Conservation (phyloP, 2,113 vertebrate genomes). For the Barbus barbus region DNA sequence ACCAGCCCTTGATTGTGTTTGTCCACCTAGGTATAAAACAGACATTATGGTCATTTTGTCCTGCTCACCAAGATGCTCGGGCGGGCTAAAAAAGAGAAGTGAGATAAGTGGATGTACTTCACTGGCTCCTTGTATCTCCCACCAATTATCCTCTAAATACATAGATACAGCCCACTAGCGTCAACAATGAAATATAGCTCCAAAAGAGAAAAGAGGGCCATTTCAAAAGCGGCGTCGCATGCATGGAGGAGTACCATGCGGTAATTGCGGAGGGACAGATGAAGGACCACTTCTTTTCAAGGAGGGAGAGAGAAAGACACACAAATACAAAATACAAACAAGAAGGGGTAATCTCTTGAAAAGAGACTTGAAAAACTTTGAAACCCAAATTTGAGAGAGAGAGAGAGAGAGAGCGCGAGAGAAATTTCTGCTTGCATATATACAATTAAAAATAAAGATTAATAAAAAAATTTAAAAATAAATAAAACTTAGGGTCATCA, state of each 20-base stretch:
- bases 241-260: conserved; percentile 53
- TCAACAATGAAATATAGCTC: conserved; percentile 67
- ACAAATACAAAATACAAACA: conserved; percentile 57
- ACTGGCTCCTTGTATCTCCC: conserved; percentile 75
- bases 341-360: conserved; percentile 48
- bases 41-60: conserved; percentile 94
- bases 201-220: conserved; percentile 60
- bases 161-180: conserved; percentile 66
- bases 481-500: no score
- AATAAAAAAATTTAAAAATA: no score
- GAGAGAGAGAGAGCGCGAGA: no score
- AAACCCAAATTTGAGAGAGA: conserved; percentile 9
- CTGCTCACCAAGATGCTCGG: conserved; percentile 86
- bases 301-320: conserved; percentile 25
- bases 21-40: conserved; percentile 96
- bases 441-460: no score
- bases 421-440: neutral
- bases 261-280: conserved; percentile 57
- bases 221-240: conserved; percentile 56
- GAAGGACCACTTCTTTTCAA: conserved; percentile 46
- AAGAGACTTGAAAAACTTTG: conserved; percentile 40
- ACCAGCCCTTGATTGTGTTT: conserved; percentile 94
- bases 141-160: conserved; percentile 71
- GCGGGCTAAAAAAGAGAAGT: conserved; percentile 81
- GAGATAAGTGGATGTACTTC: conserved; percentile 83